A percentile compares a stretch with the other conserved stretches of the same genome.
phyloP scores from a whole-genome alignment of 2,797 vertebrate species.

The Synaphobranchus kaupii region DNA sequence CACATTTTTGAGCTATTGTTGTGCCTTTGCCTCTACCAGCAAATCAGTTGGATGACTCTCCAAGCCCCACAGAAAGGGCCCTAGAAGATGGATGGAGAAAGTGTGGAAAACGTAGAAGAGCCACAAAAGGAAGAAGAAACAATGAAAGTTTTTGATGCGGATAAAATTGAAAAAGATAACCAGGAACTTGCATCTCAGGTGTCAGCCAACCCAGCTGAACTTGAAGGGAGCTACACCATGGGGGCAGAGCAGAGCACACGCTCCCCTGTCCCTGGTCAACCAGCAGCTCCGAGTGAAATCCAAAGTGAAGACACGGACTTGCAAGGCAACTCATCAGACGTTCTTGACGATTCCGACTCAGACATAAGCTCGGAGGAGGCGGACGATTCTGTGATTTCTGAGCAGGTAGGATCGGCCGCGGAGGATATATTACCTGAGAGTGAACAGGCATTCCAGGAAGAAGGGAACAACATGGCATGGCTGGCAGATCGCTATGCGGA shows the following conservation, averaged over 20 bases:
- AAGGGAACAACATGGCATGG: slow-evolving; percentile 56
- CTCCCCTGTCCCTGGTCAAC: background rate
- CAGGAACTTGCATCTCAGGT: background rate
- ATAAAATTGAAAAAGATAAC: background rate
- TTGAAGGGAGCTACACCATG: background rate
- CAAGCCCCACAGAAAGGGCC: background rate
- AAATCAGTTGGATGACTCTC: background rate
- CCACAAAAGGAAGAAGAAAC: background rate
- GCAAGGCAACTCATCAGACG: background rate
- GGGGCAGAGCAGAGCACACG: background rate
- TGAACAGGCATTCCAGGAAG: slow-evolving; percentile 56
- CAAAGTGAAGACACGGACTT: background rate
- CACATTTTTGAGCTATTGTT: background rate
- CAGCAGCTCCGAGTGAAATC: background rate
- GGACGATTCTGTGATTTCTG: slow-evolving; percentile 51
- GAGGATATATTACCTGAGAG: slow-evolving; percentile 57
- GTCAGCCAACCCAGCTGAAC: background rate
- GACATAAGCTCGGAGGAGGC: slow-evolving; percentile 57
- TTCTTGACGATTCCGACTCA: slow-evolving; percentile 36
- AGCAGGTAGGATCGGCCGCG: slow-evolving; percentile 53
- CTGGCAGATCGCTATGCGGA: background rate
- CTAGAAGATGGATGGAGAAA: background rate
- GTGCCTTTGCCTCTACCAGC: background rate
- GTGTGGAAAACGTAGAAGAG: background rate
- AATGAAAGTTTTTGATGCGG: background rate